A percentile compares a stretch with the other conserved stretches of the same genome.
phyloP scores from a whole-genome alignment of 37 sponge, comb jelly and placozoan species.

The Theonella swinhoei region DNA sequence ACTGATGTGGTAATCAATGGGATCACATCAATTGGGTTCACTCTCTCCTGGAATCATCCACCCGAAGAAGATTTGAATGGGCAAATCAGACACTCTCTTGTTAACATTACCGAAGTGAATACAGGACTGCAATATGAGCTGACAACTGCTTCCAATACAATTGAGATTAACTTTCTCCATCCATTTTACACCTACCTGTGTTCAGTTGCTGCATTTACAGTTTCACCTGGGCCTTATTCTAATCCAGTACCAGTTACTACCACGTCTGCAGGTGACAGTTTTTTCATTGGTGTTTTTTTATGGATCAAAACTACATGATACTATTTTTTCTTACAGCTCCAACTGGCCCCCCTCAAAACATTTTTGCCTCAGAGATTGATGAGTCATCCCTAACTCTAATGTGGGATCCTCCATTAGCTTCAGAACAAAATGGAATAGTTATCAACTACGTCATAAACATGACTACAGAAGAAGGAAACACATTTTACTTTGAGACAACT shows the following conservation, averaged over 20 bases:
- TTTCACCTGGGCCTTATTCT: conserved; percentile 30
- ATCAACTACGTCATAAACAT: conserved; percentile 8
- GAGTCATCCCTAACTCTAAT: not conserved
- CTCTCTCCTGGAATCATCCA: conserved; percentile 18
- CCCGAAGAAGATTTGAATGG: conserved; percentile 32
- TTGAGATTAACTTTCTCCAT: not conserved
- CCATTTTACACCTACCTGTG: conserved; percentile 24
- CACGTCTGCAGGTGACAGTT: conserved; percentile 7
- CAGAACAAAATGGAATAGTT: conserved; percentile 28
- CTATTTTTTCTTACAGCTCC: not conserved
- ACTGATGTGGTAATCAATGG: not conserved
- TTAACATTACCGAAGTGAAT: conserved; percentile 30
- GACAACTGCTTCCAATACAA: not conserved
- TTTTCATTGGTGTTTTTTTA: not conserved
- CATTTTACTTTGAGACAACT: not conserved
- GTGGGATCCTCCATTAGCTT: conserved; percentile 9
- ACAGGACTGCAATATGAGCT: not conserved
- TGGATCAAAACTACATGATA: not conserved
- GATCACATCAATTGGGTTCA: conserved; percentile 14
- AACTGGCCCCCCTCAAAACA: not conserved
- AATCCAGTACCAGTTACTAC: not conserved
- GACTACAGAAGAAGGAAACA: not conserved
- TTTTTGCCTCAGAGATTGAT: not conserved
- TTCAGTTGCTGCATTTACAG: conserved; percentile 39
- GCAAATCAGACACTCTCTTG: conserved; percentile 9